Evolutionary conservation across 1,140 invertebrate genomes (phyloP).

Genomic region (Delia radicum): DNA sequence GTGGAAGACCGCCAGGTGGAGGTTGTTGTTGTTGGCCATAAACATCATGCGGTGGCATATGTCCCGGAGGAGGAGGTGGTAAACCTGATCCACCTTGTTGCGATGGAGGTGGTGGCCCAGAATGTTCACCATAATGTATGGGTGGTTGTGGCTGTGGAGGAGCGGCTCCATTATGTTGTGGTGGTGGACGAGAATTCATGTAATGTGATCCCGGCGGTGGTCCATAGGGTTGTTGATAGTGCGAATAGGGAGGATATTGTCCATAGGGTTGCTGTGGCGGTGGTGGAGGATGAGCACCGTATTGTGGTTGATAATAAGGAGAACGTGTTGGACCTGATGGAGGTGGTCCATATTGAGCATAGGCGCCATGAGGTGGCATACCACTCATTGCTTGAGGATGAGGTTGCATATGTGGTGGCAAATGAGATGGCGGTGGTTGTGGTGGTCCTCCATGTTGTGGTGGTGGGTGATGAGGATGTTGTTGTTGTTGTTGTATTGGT

Average conservation of each 20-base stretch:
- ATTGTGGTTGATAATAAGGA: constrained; percentile 66
- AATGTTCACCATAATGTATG: constrained; percentile 37
- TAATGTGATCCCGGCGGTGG: constrained; percentile 58
- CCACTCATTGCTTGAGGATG: constrained; percentile 58
- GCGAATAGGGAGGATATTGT: constrained; percentile 60
- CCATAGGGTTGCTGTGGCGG: constrained; percentile 60
- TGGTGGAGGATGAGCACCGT: constrained; percentile 61
- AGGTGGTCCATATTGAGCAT: constrained; percentile 44
- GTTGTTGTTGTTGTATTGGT: constrained; percentile 34
- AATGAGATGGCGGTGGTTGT: constrained; percentile 47
- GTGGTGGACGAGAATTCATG: constrained; percentile 43
- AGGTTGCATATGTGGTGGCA: constrained; percentile 53
- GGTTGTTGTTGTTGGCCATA: constrained; percentile 21
- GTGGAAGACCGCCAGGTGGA: not conserved
- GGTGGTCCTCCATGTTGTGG: constrained; percentile 38
- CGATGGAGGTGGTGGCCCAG: constrained; percentile 30
- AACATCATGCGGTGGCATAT: constrained; percentile 12
- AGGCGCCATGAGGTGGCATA: constrained; percentile 58
- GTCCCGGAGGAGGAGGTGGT: not conserved
- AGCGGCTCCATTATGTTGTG: constrained; percentile 36
- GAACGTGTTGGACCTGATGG: constrained; percentile 62
- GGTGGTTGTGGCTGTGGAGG: constrained; percentile 12
- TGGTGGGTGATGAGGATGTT: constrained; percentile 51
- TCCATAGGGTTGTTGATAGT: constrained; percentile 66
- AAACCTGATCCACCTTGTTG: constrained; percentile 29